These are phyloP conservation scores for Podocnemis expansa DNA, from an alignment of 2,113 vertebrate species.

Conservation along the genomic window DNA sequence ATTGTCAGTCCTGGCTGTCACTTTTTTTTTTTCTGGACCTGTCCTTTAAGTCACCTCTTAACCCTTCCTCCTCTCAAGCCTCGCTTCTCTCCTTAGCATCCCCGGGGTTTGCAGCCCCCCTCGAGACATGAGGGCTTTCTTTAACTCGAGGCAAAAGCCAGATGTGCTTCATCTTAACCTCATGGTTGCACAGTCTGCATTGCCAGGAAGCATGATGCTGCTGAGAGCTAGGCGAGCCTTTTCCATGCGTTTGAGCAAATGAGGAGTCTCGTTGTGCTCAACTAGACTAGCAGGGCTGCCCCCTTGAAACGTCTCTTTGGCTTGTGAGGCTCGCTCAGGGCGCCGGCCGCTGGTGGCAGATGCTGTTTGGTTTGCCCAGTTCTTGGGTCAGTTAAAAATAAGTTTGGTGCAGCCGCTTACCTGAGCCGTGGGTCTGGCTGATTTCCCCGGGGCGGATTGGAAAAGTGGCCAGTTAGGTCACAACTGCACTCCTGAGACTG, in stretches of 20 bases:
- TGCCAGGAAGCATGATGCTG: not conserved
- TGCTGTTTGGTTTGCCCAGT: conserved; percentile 11
- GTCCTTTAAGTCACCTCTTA: not conserved
- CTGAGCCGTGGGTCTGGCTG: not conserved
- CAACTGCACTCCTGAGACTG: not conserved
- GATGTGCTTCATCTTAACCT: too few species aligned
- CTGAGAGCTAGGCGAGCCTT: not conserved
- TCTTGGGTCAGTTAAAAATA: conserved; percentile 62
- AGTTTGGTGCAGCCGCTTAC: conserved; percentile 42
- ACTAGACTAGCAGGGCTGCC: too few species aligned
- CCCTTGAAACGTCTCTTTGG: too few species aligned
- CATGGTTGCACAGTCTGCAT: not conserved
- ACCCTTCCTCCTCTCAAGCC: not conserved
- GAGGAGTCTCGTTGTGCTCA: too few species aligned
- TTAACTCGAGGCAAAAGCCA: not conserved
- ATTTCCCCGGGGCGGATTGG: not conserved
- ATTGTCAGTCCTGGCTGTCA: not conserved
- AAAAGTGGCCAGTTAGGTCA: not conserved
- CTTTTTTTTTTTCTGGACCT: not conserved
- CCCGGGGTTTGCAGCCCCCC: not conserved
- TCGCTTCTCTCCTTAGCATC: not conserved
- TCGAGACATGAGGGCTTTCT: not conserved
- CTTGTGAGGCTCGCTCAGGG: too few species aligned
- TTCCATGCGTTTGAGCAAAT: not conserved
- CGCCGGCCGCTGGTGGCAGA: conserved; percentile 14